Evolutionary conservation across 2,888 invertebrate species (phyloP).

Genomic region (Ypsolopha scabrella): DNA sequence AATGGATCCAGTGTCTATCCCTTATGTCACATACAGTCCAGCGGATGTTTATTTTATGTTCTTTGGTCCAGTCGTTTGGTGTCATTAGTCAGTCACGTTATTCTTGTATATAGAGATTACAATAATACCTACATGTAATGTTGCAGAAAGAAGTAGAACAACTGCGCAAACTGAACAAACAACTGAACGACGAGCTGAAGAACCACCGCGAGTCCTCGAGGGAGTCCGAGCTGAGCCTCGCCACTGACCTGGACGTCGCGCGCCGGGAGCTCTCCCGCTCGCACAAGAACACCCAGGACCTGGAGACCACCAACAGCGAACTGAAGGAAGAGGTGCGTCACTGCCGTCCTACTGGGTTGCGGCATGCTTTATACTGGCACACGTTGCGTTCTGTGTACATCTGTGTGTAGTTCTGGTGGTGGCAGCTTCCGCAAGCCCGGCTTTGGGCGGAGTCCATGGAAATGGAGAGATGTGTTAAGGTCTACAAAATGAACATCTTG

Average conservation of each 20-base stretch:
- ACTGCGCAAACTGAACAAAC: constrained; percentile 44
- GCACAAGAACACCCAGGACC: constrained; percentile 71
- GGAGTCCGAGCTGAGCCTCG: constrained; percentile 51
- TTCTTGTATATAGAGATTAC: neutral
- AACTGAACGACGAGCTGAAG: constrained; percentile 58
- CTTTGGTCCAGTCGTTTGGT: neutral
- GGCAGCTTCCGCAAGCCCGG: too few relatives aligned
- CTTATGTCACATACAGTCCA: too few relatives aligned
- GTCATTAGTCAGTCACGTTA: neutral
- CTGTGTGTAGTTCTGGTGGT: too few relatives aligned
- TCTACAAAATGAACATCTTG: too few relatives aligned
- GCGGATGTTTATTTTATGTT: too few relatives aligned
- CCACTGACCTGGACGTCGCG: constrained; percentile 58
- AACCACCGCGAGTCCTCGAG: constrained; percentile 53
- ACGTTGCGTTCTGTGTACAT: neutral
- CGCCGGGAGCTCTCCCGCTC: constrained; percentile 65
- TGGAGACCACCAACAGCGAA: constrained; percentile 77
- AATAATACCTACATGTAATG: neutral
- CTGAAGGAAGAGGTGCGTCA: constrained; percentile 74
- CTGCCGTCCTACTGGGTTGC: neutral
- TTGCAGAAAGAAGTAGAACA: constrained; percentile 48
- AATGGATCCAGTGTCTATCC: too few relatives aligned
- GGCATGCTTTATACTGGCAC: neutral
- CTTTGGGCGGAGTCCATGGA: too few relatives aligned
- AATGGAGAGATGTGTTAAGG: too few relatives aligned